A percentile compares a stretch with the other conserved stretches of the same genome.
phyloP scores from a whole-genome alignment of 2,797 vertebrate species.

The Lagodon rhomboides region DNA sequence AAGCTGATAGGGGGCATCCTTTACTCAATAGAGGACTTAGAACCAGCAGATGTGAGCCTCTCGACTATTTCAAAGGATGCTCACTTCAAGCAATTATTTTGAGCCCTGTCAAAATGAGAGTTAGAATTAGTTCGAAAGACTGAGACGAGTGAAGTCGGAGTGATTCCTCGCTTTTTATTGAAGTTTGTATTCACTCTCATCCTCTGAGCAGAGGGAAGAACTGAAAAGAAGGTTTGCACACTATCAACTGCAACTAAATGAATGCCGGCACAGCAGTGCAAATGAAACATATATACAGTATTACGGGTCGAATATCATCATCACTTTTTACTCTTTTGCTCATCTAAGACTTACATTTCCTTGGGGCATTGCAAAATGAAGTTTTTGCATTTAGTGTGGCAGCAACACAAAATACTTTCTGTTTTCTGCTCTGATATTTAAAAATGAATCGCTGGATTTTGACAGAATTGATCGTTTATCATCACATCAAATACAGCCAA shows the following conservation, averaged over 20 bases:
- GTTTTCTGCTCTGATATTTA: neutral
- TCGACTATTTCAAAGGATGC: neutral
- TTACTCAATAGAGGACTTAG: constrained; percentile 21
- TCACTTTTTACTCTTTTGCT: neutral
- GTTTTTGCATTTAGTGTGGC: neutral
- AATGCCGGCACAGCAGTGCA: neutral
- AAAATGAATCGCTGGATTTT: neutral
- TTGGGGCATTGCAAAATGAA: neutral
- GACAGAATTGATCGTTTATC: neutral
- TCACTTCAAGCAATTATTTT: constrained; percentile 16
- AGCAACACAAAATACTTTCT: neutral
- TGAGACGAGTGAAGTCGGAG: constrained; percentile 30
- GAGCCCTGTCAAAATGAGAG: constrained; percentile 7
- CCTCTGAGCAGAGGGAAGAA: constrained; percentile 15
- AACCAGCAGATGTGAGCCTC: constrained; percentile 26
- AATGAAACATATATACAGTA: neutral
- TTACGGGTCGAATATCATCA: neutral
- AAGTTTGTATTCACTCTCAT: constrained; percentile 10
- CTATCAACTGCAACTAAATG: constrained; percentile 3
- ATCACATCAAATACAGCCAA: neutral
- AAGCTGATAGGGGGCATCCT: constrained; percentile 46
- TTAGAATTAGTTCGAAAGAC: constrained; percentile 10
- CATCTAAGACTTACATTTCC: neutral
- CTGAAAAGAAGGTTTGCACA: constrained; percentile 1
- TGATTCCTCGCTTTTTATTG: constrained; percentile 44